A percentile compares a stretch with the other conserved stretches of the same genome.
Conservation (phyloP, 2,888 invertebrate species). For the Zygothrica quintamaculata region DNA sequence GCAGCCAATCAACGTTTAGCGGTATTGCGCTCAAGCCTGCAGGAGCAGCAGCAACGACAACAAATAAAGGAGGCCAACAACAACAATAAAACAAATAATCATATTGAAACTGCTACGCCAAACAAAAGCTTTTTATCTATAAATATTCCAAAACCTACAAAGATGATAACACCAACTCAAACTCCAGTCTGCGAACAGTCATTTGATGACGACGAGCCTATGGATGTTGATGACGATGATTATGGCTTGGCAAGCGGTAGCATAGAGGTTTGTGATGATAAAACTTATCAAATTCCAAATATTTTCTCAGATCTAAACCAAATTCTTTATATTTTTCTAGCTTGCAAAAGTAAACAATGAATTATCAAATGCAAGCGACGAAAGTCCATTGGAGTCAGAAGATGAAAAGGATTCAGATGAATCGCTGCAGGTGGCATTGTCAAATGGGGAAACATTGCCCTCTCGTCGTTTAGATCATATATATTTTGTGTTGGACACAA, state of each 20-base stretch:
- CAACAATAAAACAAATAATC: not conserved
- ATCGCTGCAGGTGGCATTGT: conserved; percentile 11
- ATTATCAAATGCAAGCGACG: too few species aligned
- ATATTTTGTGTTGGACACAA: conserved; percentile 85
- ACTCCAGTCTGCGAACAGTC: not conserved
- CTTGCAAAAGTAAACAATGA: too few species aligned
- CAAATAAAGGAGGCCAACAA: conserved; percentile 16
- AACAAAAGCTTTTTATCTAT: conserved; percentile 2
- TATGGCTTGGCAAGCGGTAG: not conserved
- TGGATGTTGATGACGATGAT: conserved; percentile 64
- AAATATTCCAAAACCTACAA: not conserved
- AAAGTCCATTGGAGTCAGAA: too few species aligned
- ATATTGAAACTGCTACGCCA: not conserved
- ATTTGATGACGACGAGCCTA: conserved; percentile 47
- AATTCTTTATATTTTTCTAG: too few species aligned
- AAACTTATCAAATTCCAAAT: too few species aligned
- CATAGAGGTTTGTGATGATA: conserved; percentile 10
- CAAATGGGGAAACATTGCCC: conserved; percentile 49
- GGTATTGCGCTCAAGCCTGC: conserved; percentile 25
- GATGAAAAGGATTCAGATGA: not conserved
- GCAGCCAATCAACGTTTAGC: conserved; percentile 55
- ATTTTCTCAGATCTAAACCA: too few species aligned
- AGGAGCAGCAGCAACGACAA: too few species aligned
- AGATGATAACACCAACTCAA: not conserved
- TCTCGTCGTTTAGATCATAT: conserved; percentile 66